Evolutionary conservation across 2,113 vertebrate species (phyloP).

Genomic region (Lota lota): DNA sequence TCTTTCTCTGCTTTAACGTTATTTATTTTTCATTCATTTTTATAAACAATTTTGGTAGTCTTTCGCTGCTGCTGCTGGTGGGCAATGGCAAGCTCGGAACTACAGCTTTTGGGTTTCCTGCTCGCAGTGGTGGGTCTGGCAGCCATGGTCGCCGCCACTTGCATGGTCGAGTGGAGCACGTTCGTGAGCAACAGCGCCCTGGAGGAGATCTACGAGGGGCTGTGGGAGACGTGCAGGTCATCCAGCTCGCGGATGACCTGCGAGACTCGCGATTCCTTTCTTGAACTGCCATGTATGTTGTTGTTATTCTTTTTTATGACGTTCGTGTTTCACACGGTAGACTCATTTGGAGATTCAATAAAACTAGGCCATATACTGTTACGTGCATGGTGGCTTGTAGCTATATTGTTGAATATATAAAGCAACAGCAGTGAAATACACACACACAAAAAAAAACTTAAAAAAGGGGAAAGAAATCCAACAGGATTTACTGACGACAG

Average conservation of each 20-base stretch:
- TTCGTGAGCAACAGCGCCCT: constrained; percentile 73
- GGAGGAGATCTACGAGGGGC: constrained; percentile 76
- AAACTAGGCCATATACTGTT: no score
- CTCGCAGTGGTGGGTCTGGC: constrained; percentile 79
- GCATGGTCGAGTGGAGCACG: constrained; percentile 87
- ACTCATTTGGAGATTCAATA: no score
- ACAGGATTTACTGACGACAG: no score
- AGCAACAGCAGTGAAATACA: no score
- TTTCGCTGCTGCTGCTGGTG: background rate
- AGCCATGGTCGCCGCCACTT: constrained; percentile 74
- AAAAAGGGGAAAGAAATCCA: no score
- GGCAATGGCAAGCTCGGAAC: constrained; percentile 81
- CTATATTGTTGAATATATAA: no score
- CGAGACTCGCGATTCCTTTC: constrained; percentile 76
- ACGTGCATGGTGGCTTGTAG: no score
- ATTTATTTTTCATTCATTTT: no score
- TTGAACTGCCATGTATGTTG: constrained; percentile 62
- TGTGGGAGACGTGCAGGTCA: constrained; percentile 86
- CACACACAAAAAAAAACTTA: no score
- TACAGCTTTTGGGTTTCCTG: constrained; percentile 84
- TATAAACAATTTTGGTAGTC: background rate
- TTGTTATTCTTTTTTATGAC: no score
- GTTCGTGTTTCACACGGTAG: no score
- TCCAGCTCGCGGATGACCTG: constrained; percentile 79
- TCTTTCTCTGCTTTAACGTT: background rate